Conservation (phyloP, 2,113 vertebrate species). For the Rhizomys pruinosus region DNA sequence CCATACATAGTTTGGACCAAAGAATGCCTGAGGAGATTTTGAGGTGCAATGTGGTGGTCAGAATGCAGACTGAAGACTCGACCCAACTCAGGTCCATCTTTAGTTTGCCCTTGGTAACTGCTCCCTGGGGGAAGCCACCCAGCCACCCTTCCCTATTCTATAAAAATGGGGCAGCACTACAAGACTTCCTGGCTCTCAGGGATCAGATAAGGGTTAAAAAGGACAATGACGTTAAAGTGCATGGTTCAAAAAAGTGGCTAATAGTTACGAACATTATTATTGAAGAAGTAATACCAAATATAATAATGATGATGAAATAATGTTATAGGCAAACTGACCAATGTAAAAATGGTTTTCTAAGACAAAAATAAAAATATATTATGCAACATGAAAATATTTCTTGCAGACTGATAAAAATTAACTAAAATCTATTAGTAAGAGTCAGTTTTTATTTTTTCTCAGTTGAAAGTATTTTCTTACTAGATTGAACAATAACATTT, state of each 20-base stretch:
- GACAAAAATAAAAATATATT: conserved; percentile 41
- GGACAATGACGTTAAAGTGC: not conserved
- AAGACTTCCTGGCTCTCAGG: not conserved
- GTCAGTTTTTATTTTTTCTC: conserved; percentile 44
- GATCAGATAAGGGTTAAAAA: not conserved
- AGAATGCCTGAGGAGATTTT: not conserved
- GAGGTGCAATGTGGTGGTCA: not conserved
- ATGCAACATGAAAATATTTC: not conserved
- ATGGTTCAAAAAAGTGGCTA: not conserved
- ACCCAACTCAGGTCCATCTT: not conserved
- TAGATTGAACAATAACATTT: not conserved
- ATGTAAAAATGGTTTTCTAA: conserved; percentile 41
- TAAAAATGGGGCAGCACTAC: not conserved
- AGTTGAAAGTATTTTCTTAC: conserved; percentile 38
- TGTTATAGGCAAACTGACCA: not conserved
- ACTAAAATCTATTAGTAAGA: not conserved
- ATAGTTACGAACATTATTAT: conserved; percentile 13
- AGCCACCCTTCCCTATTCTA: not conserved
- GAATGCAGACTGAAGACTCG: not conserved
- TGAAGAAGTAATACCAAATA: not conserved
- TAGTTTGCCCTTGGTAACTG: not conserved
- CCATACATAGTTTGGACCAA: not conserved
- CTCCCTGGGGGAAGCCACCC: not conserved
- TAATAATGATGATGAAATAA: not conserved
- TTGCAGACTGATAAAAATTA: not conserved